Base-by-base conservation (phyloP, 2,888 invertebrate species). In the Andricus curvator region DNA sequence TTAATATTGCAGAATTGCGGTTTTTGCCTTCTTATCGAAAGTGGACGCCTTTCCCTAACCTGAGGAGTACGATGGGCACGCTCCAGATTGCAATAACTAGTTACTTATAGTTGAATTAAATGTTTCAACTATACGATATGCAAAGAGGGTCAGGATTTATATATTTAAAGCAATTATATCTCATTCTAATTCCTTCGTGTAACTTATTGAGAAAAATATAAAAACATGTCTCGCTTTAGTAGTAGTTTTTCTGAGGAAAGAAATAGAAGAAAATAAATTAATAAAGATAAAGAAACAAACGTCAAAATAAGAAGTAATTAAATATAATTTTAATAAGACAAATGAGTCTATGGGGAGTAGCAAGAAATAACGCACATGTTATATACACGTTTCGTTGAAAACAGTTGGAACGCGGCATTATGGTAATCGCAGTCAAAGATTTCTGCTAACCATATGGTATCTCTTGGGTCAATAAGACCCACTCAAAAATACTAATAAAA, bases 391-490 rank as follows among this genome's bases (percentile, higher is more conserved):
- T 85, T 87, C 84, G 85, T 81, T 78, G 81, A 80, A 84, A 85
- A 85, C 89, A 89, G 88, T 89, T 89, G 89, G 88, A 85, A 84
- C 85, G 83, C 89, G 87, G 81, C 84, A 83, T 88, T 89, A 89
- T 89, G 88, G 84, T 89, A 89, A 89, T 88, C 80, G 84, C 81
- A 77, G 80, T 83, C 84, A 84, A 80, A 86, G 85, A 87, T 88
- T 86, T 86, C 86, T 80, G 86, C 88, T 87, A 88, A 86, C 89
- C 89, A 89, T 88, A 89, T 89, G 89, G 86, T 88, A 80, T 65
- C 60, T 56, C 56, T 48, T 60, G 67, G 51, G 80, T 80, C 81
- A 81, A 79, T 74, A 74, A 62, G 66, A 80, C 66, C 74, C 77
- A 82, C 76, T 78, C 84, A 86, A 77, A 86, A 85, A 82, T 85